Evolutionary conservation across 1,140 invertebrate genomes (phyloP).

Genomic region (Drosophila gunungcola): DNA sequence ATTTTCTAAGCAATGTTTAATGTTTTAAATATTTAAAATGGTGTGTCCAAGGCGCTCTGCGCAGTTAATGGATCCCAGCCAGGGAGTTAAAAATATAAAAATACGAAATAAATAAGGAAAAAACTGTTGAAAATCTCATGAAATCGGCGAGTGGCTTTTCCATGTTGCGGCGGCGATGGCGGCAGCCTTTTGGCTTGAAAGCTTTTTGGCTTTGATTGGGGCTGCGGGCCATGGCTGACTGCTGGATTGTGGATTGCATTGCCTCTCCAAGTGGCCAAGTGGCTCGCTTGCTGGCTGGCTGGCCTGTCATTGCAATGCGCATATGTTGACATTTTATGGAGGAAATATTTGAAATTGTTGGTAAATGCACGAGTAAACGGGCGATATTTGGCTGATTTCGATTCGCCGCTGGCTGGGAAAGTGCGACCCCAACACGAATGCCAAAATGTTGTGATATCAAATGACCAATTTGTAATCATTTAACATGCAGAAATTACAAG

Average conservation of each 20-base stretch:
- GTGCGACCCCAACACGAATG: conserved; percentile 53
- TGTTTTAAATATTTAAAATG: too few species aligned
- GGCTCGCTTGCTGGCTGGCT: conserved; percentile 29
- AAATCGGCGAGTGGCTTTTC: conserved; percentile 71
- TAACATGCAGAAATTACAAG: conserved; percentile 54
- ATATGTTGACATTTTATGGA: conserved; percentile 76
- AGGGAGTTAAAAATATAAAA: conserved; percentile 19
- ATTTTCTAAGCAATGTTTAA: too few species aligned
- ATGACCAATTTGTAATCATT: conserved; percentile 77
- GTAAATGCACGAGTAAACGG: conserved; percentile 59
- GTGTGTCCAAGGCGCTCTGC: background rate
- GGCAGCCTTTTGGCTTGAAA: conserved; percentile 68
- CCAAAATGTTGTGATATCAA: conserved; percentile 67
- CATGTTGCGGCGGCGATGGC: conserved; percentile 51
- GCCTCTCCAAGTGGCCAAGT: conserved; percentile 17
- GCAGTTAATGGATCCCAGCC: conserved; percentile 12
- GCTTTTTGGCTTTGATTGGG: conserved; percentile 71
- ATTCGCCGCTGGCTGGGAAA: conserved; percentile 53
- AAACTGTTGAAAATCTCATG: conserved; percentile 68
- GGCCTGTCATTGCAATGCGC: conserved; percentile 70
- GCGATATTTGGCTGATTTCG: conserved; percentile 38
- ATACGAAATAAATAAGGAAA: conserved; percentile 44
- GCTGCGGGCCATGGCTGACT: conserved; percentile 62
- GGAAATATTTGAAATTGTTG: conserved; percentile 74
- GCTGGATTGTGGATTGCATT: conserved; percentile 50